Evolutionary conservation across 2,888 invertebrate species (phyloP).

Genomic region (Iphiclides podalirius): DNA sequence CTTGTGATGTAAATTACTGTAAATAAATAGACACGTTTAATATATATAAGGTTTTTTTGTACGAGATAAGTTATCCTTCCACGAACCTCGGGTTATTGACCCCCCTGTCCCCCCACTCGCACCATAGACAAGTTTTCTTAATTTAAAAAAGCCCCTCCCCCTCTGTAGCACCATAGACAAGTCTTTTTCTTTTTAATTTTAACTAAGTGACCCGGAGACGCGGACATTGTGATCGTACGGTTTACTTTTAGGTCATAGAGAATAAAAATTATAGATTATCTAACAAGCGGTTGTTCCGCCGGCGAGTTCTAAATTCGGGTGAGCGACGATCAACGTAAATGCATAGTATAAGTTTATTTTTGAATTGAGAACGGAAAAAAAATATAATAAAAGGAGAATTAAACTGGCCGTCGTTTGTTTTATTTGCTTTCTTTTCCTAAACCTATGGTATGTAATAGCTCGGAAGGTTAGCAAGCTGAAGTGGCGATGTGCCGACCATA

Average conservation of each 20-base stretch:
- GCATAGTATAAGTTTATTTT: constrained; percentile 26
- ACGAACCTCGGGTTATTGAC: too few relatives aligned
- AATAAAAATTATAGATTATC: constrained; percentile 5
- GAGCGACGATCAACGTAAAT: constrained; percentile 58
- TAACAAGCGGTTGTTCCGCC: not conserved
- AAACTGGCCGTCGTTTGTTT: constrained; percentile 23
- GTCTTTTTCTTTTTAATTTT: constrained; percentile 61
- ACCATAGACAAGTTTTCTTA: constrained; percentile 55
- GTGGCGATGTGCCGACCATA: too few relatives aligned
- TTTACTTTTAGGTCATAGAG: constrained; percentile 25
- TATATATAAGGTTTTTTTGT: constrained; percentile 50
- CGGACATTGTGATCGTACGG: constrained; percentile 33
- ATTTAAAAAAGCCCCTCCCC: constrained; percentile 43
- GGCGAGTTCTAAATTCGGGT: constrained; percentile 25
- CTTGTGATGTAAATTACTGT: constrained; percentile 79
- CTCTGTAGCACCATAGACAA: constrained; percentile 49
- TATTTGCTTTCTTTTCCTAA: too few relatives aligned
- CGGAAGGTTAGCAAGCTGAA: too few relatives aligned
- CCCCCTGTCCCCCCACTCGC: constrained; percentile 35
- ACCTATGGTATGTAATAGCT: too few relatives aligned
- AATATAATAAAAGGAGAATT: constrained; percentile 39
- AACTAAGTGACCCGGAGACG: constrained; percentile 42
- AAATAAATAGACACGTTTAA: constrained; percentile 59
- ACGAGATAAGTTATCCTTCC: constrained; percentile 62
- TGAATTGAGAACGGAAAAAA: constrained; percentile 62